Percentiles rank a stretch among this genome's conserved stretches.
Evolutionary conservation across 2,113 vertebrate species (phyloP).

Genomic region (Nymphicus hollandicus): DNA sequence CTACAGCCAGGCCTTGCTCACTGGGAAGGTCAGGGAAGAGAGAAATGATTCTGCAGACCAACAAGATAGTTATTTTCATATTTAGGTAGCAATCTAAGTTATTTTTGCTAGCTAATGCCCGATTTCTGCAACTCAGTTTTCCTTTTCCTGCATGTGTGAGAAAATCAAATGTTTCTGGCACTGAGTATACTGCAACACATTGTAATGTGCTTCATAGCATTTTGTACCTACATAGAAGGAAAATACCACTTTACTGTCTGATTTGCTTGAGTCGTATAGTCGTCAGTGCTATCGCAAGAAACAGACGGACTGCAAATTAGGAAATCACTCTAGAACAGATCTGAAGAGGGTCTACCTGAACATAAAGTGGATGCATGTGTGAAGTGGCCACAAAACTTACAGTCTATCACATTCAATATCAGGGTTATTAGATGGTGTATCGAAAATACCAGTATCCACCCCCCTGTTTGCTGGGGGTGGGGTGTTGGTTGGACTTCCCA

Average conservation of each 20-base stretch:
- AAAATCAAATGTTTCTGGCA: neutral
- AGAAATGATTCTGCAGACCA: neutral
- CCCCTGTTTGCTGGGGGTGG: constrained; percentile 67
- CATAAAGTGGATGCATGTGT: neutral
- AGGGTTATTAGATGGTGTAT: constrained; percentile 54
- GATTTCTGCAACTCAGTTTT: neutral
- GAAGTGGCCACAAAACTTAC: constrained; percentile 1
- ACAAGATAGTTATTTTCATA: neutral
- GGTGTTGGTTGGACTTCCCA: constrained; percentile 71
- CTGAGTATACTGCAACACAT: neutral
- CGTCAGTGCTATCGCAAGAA: neutral
- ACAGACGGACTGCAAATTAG: neutral
- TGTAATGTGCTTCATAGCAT: neutral
- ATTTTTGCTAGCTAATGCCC: neutral
- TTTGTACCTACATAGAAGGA: constrained; percentile 8
- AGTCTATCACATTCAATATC: constrained; percentile 80
- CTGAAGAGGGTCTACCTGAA: neutral
- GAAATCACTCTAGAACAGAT: neutral
- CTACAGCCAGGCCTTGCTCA: neutral
- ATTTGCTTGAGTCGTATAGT: neutral
- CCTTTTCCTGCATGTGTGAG: neutral
- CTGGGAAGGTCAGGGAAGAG: neutral
- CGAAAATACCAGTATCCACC: constrained; percentile 56
- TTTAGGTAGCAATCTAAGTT: neutral
- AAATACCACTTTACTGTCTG: neutral